Base-by-base conservation (phyloP, 2,888 invertebrate genomes). In the Sesia bembeciformis region DNA sequence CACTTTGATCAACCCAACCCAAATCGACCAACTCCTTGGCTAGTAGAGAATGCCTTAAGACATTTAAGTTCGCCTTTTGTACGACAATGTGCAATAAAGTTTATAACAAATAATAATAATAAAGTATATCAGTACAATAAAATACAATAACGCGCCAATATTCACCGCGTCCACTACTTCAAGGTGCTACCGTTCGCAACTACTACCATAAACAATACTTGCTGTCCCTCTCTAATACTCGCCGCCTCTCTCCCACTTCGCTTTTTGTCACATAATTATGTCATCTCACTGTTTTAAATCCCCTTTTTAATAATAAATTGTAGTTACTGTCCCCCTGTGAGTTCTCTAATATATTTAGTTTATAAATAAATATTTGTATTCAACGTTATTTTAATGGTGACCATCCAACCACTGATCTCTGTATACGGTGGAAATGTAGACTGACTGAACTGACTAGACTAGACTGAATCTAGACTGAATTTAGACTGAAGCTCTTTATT, bases 281-380 rank as follows among this genome's bases (percentile, higher is more conserved):
- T 83, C 81, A 73, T 68, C 74, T 72, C 69, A 66, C 69, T 57
- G 65, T 72, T 66, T 74, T 68, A 72, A 65, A 70, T 67, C 67
- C 51, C 61, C 65, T 69, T 76, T 78, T 74, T 72, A 70, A 72
- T 73, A 74, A 76, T 76, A 79, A 75, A 78, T 72, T 64, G 70
- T 73, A 72, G 77, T 78, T 74, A 77, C 69, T 67, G 66, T 69
- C 58, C 73, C 74, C 67, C 53, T 56, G 74, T 63, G 76, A 66
- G 65, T 58, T 62, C 60, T 67, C 67, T 70, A 67, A 70, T 70
- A 61, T 66, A 63, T 69, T 60, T 65, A 60, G 57, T 65, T 67
- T 69, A 5, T 38, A 50, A 50, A 50, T 50, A 50, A 50, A 50
- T 38, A 23, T 23, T 23, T 1, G 23, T 23, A 23, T 23, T 23